Base-by-base conservation (phyloP, 2,888 invertebrate species). In the Conops quadrifasciatus region DNA sequence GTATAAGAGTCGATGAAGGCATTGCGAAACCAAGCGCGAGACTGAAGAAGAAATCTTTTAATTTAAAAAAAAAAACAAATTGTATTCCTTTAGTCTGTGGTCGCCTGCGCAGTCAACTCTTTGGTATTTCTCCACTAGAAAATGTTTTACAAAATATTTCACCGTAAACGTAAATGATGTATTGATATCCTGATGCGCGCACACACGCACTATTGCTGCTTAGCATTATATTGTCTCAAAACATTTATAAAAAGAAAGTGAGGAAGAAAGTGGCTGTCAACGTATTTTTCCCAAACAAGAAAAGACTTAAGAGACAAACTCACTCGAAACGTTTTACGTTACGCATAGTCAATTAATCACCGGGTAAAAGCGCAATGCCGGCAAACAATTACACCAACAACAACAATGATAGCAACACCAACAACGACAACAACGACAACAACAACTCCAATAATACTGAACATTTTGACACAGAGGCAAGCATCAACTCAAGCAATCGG, bases 401-500 rank as follows among this genome's bases (percentile, higher is more conserved):
- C 36, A 43, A 28, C 60, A 36, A 4, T 43, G 28, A n/a, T 16
- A 36, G 4, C 9, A 59, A 28, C 60, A 36, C 7, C 7, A 47
- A 26, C 49, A 47, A 19, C 43, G 5, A 16, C 2, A 49, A 5
- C 28, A 30, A 16, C 26, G 26, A 65, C 19, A 28, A 19, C 28
- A 51, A 51, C 3, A n/a, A n/a, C n/a, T 16, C 13, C 15, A 28
- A 21, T 30, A 28, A 30, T 36, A 7, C n/a, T n/a, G n/a, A n/a
- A n/a, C n/a, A n/a, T n/a, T n/a, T n/a, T n/a, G n/a, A n/a, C n/a
- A n/a, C n/a, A n/a, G n/a, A n/a, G n/a, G n/a, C n/a, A n/a, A n/a
- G n/a, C 73, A 65, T 59, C 53, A 66, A 59, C 72, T 75, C 70
- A 74, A 36, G 73, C 73, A 74, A 71, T 72, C 73, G 65, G 67